These are phyloP conservation scores for Lydus trimaculatus DNA, from an alignment of 2,888 invertebrate genomes.

Conservation along the genomic window DNA sequence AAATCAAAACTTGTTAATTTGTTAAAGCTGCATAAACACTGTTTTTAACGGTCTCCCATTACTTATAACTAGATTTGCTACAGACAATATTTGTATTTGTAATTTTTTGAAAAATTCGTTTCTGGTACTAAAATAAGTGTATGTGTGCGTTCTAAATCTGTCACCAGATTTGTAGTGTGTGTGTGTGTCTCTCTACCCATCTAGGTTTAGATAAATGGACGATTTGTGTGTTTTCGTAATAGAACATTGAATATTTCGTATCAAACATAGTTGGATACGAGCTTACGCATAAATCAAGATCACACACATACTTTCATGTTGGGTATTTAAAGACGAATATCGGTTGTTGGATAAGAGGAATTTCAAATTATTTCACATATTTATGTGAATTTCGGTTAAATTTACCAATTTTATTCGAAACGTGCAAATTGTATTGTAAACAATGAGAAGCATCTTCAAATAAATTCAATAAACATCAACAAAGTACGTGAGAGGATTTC, in stretches of 20 bases:
- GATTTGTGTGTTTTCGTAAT: constrained; percentile 23
- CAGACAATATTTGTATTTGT: not conserved
- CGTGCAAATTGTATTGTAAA: constrained; percentile 27
- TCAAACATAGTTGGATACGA: constrained; percentile 8
- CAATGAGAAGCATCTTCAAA: constrained; percentile 18
- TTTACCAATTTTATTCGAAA: constrained; percentile 25
- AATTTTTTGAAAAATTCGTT: not conserved
- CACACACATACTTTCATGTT: constrained; percentile 14
- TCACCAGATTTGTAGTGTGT: not conserved
- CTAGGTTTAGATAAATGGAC: constrained; percentile 3
- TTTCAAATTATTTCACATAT: constrained; percentile 33
- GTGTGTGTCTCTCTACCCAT: not conserved
- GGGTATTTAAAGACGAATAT: constrained; percentile 27
- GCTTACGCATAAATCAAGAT: constrained; percentile 23
- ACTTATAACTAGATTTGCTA: not conserved
- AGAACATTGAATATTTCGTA: constrained; percentile 15
- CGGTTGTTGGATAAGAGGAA: constrained; percentile 22
- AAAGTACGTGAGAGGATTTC: constrained; percentile 20
- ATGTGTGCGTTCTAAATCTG: not conserved
- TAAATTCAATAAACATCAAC: constrained; percentile 27
- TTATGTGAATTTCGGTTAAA: constrained; percentile 26
- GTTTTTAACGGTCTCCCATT: not conserved
- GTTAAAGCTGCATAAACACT: not conserved
- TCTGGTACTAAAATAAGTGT: not conserved
- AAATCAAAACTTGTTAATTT: not conserved